phyloP scores from a whole-genome alignment of 2,113 vertebrate genomes.

The Oreamnos americanus region DNA sequence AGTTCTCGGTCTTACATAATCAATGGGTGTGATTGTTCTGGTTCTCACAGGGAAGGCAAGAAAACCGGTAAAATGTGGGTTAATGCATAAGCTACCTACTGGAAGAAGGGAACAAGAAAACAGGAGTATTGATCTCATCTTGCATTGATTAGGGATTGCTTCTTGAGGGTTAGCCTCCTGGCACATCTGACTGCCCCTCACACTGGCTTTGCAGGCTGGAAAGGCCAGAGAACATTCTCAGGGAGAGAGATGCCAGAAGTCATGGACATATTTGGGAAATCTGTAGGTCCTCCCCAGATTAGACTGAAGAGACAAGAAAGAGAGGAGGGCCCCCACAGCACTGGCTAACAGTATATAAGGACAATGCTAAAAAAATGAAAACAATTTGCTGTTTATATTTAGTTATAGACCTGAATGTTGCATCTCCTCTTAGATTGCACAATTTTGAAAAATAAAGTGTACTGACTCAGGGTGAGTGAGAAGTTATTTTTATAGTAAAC shows the following conservation, averaged over 20 bases:
- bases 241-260: not conserved
- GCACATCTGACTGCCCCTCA: not conserved
- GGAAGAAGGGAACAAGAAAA: not conserved
- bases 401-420: not conserved
- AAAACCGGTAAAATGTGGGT: not conserved
- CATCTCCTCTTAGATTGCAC: not conserved
- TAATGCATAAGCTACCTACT: not conserved
- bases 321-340: accelerated
- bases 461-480: not conserved
- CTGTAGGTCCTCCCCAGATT: not conserved
- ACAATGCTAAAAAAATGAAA: not conserved
- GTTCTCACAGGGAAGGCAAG: not conserved
- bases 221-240: not conserved
- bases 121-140: not conserved
- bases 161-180: not conserved
- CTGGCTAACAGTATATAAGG: not conserved
- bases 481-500: not conserved
- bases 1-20: not conserved
- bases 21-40: not conserved
- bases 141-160: not conserved
- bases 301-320: not conserved
- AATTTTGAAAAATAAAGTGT: not conserved
- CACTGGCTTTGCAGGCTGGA: not conserved
- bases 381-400: not conserved
- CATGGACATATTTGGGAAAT: not conserved